Evolutionary conservation across 1,140 invertebrate genomes (phyloP).

Genomic region (Drosophila pallidifrons): DNA sequence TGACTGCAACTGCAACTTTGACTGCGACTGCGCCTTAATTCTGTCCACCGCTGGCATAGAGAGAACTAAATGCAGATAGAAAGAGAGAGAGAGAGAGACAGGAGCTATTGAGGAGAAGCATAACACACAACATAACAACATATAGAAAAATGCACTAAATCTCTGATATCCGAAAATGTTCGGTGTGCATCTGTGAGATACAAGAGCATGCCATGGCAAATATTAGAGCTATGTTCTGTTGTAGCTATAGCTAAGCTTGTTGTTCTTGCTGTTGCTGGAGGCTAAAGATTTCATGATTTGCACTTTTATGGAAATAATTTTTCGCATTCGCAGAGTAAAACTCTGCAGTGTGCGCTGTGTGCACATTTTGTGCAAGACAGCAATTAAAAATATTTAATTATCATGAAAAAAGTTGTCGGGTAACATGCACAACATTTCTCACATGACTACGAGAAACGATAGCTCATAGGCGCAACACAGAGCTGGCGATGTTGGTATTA

Average conservation of each 20-base stretch:
- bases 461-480: slow-evolving; percentile 40
- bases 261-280: slow-evolving; percentile 44
- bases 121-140: slow-evolving; percentile 34
- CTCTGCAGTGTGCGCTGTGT: slow-evolving; percentile 61
- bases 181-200: slow-evolving; percentile 70
- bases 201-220: slow-evolving; percentile 70
- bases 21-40: slow-evolving; percentile 80
- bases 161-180: slow-evolving; percentile 82
- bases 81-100: too few relatives aligned
- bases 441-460: slow-evolving; percentile 51
- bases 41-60: slow-evolving; percentile 44
- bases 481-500: slow-evolving; percentile 41
- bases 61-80: background rate
- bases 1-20: slow-evolving; percentile 45
- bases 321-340: slow-evolving; percentile 56
- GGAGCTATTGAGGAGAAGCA: background rate
- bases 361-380: slow-evolving; percentile 78
- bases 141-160: slow-evolving; percentile 71
- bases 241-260: slow-evolving; percentile 57
- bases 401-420: slow-evolving; percentile 79
- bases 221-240: slow-evolving; percentile 76
- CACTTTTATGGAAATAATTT: slow-evolving; percentile 83
- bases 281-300: slow-evolving; percentile 80
- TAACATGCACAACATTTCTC: slow-evolving; percentile 81
- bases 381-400: slow-evolving; percentile 84